Percentiles rank a stretch among this genome's conserved stretches.
Evolutionary conservation across 2,797 vertebrate species (phyloP).

Genomic region (Liasis olivaceus): DNA sequence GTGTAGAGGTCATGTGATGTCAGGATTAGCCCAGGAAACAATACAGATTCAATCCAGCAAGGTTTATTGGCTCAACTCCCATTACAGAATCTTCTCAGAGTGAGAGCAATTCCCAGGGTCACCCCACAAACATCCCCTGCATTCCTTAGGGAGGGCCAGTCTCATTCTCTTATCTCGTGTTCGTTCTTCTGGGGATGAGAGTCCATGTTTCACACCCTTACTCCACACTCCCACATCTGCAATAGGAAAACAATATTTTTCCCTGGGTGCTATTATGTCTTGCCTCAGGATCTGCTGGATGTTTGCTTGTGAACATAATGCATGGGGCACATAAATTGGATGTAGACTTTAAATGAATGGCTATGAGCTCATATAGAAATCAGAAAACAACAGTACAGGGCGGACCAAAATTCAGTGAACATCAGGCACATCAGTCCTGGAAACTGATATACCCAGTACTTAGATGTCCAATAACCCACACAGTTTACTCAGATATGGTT

Average conservation of each 20-base stretch:
- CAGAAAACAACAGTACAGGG: background rate
- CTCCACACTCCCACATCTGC: no score
- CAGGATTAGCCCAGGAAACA: no score
- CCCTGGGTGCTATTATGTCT: background rate
- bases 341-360: background rate
- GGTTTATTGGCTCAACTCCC: no score
- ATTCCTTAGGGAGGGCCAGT: no score
- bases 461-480: background rate
- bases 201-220: no score
- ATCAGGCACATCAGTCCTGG: background rate
- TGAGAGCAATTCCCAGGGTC: no score
- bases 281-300: background rate
- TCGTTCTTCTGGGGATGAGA: no score
- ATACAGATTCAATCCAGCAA: no score
- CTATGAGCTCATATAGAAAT: background rate
- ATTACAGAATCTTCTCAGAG: no score
- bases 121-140: no score
- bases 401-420: background rate
- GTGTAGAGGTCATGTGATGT: background rate
- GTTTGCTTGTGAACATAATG: background rate
- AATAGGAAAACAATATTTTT: background rate
- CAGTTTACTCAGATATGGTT: background rate
- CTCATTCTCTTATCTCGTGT: no score
- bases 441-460: no score
- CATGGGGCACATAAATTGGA: background rate